Evolutionary conservation across 2,888 invertebrate genomes (phyloP), one percentile per base, ranked within the genome.

Genomic region (Idaea biselata): DNA sequence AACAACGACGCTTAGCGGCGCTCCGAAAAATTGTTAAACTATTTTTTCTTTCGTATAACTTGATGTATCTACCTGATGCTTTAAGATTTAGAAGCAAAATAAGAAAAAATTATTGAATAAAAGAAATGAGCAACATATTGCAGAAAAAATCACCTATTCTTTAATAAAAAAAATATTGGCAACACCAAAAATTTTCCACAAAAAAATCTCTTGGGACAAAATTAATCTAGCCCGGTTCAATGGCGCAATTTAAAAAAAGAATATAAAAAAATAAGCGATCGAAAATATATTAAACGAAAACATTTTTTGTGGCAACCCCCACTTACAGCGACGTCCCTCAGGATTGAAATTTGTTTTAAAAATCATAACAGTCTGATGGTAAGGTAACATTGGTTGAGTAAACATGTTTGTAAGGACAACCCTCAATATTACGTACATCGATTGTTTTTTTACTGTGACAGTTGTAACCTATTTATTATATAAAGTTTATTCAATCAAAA

Each of bases 141-240:
- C 25, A 3, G 25, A 25, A 25, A 25, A 25, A 25, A 5, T 25
- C 1, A 25, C 25, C 1, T 25, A 3, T 25, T 25, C 5, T 25
- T 25, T 25, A 25, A 25, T 25, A 25, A 25, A 25, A 5, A 25
- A 3, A 25, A 25, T 25, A 25, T 11, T 44, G 44, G 0, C 11
- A 44, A 44, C 44, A 44, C 44, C 44, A 44, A 44, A 8, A 44
- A 44, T 44, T 32, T 11, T 3, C 14, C 11, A 11, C 11, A 2
- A 7, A 5, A 14, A 8, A 44, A 14, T 44, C 44, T 44, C 44
- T 44, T 44, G 44, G 11, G 44, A 44, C 44, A 11, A 44, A 44
- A 44, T 44, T 44, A 59, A 16, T 59, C 55, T 55, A 18, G 59
- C 18, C n/a, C 54, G 53, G 25, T 59, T n/a, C 25, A 18, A 55